Conservation (phyloP, 2,113 vertebrate species). For the Pheucticus melanocephalus region DNA sequence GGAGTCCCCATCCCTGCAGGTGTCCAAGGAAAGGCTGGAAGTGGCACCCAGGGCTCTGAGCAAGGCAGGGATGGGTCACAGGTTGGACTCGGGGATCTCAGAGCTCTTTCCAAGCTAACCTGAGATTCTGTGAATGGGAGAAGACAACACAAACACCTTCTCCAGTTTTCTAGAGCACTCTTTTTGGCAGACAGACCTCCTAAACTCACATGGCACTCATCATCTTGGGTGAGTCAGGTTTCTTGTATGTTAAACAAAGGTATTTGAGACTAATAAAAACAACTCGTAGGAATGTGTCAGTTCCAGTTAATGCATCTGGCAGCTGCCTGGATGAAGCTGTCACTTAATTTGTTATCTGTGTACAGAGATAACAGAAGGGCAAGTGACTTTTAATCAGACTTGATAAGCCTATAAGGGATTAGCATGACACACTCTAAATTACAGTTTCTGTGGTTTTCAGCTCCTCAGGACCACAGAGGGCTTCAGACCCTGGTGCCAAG, state of each 20-base stretch:
- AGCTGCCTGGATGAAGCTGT: background rate
- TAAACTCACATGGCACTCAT: background rate
- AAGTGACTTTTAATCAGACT: background rate
- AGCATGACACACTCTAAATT: background rate
- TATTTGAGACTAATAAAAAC: background rate
- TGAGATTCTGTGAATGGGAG: background rate
- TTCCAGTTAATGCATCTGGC: background rate
- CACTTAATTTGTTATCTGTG: background rate
- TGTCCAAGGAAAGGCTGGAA: background rate
- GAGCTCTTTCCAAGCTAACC: background rate
- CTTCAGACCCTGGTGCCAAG: fast-evolving
- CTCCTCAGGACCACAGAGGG: background rate
- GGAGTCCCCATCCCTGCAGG: background rate
- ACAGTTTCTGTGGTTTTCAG: background rate
- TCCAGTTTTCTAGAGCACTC: background rate
- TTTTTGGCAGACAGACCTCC: background rate
- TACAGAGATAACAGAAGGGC: background rate
- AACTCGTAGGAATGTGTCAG: background rate
- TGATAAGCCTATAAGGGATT: background rate
- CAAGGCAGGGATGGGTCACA: background rate
- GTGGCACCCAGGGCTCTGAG: background rate
- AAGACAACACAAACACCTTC: background rate
- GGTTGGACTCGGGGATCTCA: fast-evolving
- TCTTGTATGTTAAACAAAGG: background rate
- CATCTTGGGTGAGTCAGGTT: background rate